phyloP scores from a whole-genome alignment of 2,797 vertebrate genomes.

The Pyrocephalus nanus region DNA sequence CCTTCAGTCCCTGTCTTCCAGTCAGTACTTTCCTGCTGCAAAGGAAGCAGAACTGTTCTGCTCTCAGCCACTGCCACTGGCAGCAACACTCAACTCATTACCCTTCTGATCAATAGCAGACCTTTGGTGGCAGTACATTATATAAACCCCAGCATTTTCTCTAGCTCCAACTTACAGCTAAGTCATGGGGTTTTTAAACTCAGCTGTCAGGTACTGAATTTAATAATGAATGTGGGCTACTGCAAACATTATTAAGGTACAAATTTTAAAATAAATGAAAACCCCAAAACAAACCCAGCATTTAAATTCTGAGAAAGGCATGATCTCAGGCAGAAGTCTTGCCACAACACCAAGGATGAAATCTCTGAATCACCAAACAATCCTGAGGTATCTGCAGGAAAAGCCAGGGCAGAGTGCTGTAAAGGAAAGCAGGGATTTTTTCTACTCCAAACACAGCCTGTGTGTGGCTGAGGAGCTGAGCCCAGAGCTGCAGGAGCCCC shows the following conservation, averaged over 20 bases:
- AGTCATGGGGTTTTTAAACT: not conserved
- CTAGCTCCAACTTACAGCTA: not conserved
- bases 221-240: not conserved
- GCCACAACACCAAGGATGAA: not conserved
- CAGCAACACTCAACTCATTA: not conserved
- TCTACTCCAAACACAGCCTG: not conserved
- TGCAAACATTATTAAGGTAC: not conserved
- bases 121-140: not conserved
- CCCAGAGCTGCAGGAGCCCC: not conserved
- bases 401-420: not conserved
- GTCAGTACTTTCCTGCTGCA: not conserved
- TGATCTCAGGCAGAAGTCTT: not conserved
- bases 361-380: not conserved
- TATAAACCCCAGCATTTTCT: not conserved
- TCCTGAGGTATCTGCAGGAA: not conserved
- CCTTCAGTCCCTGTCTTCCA: not conserved
- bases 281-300: not conserved
- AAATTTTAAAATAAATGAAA: not conserved
- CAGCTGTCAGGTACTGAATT: not conserved
- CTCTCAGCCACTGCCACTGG: not conserved
- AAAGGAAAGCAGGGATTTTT: slow-evolving; percentile 30
- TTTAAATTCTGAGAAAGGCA: slow-evolving; percentile 15
- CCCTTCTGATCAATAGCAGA: not conserved
- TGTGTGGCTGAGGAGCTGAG: not conserved
- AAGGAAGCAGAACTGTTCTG: not conserved